These are phyloP conservation scores for Delphinus delphis DNA, from an alignment of 2,113 vertebrate species.

Conservation along the genomic window DNA sequence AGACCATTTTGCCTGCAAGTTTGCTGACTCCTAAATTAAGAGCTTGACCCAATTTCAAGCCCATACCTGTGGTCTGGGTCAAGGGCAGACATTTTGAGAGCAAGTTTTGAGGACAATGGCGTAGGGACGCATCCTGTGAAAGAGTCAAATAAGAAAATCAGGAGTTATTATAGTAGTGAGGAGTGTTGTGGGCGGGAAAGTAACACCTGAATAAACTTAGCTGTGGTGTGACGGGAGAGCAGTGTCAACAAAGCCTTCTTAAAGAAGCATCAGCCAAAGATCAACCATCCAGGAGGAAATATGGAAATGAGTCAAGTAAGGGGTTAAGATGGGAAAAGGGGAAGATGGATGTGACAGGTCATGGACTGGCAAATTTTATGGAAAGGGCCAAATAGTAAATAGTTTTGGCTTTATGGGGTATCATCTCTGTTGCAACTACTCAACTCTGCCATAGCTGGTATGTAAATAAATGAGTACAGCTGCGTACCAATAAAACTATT, in stretches of 20 bases:
- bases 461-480: not conserved
- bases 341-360: not conserved
- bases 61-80: not conserved
- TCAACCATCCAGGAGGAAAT: not conserved
- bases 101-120: not conserved
- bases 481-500: not conserved
- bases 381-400: not conserved
- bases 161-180: not conserved
- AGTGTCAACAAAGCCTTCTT: not conserved
- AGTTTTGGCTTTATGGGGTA: not conserved
- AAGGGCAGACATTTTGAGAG: not conserved
- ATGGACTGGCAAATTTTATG: not conserved
- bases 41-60: not conserved
- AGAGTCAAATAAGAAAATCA: not conserved
- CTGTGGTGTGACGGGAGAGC: not conserved
- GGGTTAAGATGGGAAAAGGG: not conserved
- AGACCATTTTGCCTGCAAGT: not conserved
- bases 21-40: not conserved
- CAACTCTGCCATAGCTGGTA: not conserved
- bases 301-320: not conserved
- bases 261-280: not conserved
- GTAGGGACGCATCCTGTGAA: not conserved
- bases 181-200: not conserved
- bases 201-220: not conserved
- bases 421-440: not conserved